Base-by-base conservation (phyloP, 2,113 vertebrate species). In the Bolborhynchus lineola region DNA sequence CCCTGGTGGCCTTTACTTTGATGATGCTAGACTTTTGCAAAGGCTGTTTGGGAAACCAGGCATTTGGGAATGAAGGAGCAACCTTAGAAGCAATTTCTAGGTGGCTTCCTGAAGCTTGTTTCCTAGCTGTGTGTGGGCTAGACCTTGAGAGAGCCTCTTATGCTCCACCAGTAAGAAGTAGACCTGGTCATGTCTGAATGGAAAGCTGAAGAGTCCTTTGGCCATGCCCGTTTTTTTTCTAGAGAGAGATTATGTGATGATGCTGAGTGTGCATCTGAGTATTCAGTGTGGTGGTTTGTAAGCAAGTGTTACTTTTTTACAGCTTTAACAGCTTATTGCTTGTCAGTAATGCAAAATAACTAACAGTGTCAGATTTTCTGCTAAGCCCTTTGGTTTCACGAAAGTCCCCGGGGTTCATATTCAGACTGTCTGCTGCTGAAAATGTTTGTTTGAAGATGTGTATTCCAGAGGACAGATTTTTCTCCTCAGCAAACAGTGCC, bases 351-450 rank as follows among this genome's bases (percentile, higher is more conserved):
- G 17, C 7, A 29, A 62, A 78, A 13, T 42, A 52, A 77, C 37
- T 53, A 74, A 59, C n/a, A 60, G n/a, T 49, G 63, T 50, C 44
- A n/a, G 24, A 28, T 83, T 74, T 91, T 62, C 64, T 83, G 41
- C 60, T 23, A 47, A 65, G 11, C n/a, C 0, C 0, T 41, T 78
- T 49, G 60, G 28, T 46, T 44, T 55, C 7, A 1, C 3, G 46
- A 16, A 41, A 42, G 23, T 67, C 33, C 11, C 14, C 25, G n/a
- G 39, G n/a, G 13, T 17, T 12, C 28, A 5, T 19, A 10, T 82
- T 82, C 15, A 52, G 1, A 13, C 2, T 8, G 7, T 24, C 15
- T 55, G 44, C 39, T 84, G 93, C 74, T n/a, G 25, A 77, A 69
- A 70, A 31, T 13, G 10, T 29, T 44, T 53, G 8, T 67, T 63